Percentiles rank a stretch among this genome's conserved stretches.
phyloP scores from a whole-genome alignment of 1,140 invertebrate species.

The Harlomillsia oculata region DNA sequence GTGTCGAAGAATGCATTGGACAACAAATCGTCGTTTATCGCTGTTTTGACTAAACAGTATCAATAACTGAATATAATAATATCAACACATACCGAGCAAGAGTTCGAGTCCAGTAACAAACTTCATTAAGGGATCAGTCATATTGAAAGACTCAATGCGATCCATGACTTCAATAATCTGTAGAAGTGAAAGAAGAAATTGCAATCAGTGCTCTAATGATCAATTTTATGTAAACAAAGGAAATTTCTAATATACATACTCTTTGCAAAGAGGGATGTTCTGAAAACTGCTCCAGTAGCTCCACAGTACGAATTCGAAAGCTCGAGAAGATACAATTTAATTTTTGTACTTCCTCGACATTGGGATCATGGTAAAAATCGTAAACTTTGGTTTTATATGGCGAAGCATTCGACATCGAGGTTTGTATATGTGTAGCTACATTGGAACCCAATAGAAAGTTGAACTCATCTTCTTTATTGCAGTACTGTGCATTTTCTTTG shows the following conservation, averaged over 20 bases:
- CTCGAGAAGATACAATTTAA: conserved; percentile 58
- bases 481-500: conserved; percentile 38
- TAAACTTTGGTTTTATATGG: conserved; percentile 39
- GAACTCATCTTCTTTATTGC: conserved; percentile 17
- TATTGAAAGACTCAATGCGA: conserved; percentile 65
- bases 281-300: conserved; percentile 72
- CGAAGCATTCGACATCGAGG: neutral
- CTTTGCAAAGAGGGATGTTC: conserved; percentile 77
- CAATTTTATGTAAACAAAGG: too few relatives aligned
- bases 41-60: too few relatives aligned
- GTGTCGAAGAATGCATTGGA: too few relatives aligned
- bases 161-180: conserved; percentile 58
- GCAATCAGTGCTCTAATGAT: too few relatives aligned
- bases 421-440: conserved; percentile 13
- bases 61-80: too few relatives aligned
- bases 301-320: conserved; percentile 52
- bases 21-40: conserved; percentile 42
- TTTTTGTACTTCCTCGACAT: conserved; percentile 63
- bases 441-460: conserved; percentile 17
- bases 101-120: conserved; percentile 85
- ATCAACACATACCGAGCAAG: conserved; percentile 49
- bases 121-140: conserved; percentile 71
- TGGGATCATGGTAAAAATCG: conserved; percentile 80
- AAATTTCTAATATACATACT: conserved; percentile 47
- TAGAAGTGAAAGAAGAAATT: conserved; percentile 24